Percentiles rank a stretch among this genome's conserved stretches.
phyloP scores from a whole-genome alignment of 2,888 invertebrate species.

The Leptarthrus brevirostris region DNA sequence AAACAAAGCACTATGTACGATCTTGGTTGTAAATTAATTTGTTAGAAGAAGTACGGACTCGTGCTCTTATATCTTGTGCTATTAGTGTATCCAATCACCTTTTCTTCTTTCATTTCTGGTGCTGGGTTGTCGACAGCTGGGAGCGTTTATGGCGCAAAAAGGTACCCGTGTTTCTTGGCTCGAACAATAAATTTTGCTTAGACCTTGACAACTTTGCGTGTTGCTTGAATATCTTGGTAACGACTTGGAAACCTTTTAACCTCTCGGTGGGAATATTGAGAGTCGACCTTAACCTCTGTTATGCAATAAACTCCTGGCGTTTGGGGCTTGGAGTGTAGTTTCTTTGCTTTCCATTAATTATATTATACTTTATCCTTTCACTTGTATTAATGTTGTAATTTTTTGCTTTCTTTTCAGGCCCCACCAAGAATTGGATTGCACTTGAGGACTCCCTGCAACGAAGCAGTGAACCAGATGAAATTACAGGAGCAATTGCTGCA shows the following conservation, averaged over 20 bases:
- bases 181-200: not conserved
- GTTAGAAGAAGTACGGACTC: not conserved
- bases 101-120: not conserved
- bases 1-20: not conserved
- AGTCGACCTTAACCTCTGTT: not conserved
- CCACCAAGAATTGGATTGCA: conserved; percentile 91
- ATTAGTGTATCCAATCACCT: not conserved
- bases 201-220: not conserved
- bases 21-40: not conserved
- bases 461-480: conserved; percentile 72
- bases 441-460: conserved; percentile 86
- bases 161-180: not conserved
- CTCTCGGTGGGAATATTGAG: not conserved
- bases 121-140: not conserved
- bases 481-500: conserved; percentile 67
- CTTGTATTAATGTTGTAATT: conserved; percentile 2
- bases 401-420: conserved; percentile 67
- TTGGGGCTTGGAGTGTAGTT: too few species aligned
- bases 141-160: not conserved
- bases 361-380: too few species aligned
- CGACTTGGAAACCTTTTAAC: not conserved
- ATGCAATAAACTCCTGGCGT: conserved; percentile 15
- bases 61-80: not conserved
- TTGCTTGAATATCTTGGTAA: not conserved
- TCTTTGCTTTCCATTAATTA: too few species aligned